A percentile compares a stretch with the other conserved stretches of the same genome.
phyloP scores from a whole-genome alignment of 2,888 invertebrate species.

The Aleiodes leptofemur region DNA sequence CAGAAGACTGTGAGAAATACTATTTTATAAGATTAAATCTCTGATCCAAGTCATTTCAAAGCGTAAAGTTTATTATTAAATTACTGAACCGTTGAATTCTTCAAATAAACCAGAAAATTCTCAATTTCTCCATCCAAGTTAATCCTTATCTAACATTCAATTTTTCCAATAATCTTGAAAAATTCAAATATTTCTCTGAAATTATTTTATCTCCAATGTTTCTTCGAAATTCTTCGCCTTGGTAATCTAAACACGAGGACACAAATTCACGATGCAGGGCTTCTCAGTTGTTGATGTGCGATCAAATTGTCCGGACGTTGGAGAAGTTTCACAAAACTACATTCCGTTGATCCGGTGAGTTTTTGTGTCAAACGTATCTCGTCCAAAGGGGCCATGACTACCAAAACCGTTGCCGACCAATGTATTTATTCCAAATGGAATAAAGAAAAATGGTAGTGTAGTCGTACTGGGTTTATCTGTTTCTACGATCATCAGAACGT shows the following conservation, averaged over 20 bases:
- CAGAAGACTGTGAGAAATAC: too few species aligned
- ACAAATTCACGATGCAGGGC: constrained; percentile 33
- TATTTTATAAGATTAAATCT: too few species aligned
- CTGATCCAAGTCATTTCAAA: too few species aligned
- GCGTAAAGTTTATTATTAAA: too few species aligned
- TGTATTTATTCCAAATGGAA: constrained; percentile 9
- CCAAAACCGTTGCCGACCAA: constrained; percentile 18
- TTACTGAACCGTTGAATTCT: too few species aligned
- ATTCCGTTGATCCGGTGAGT: constrained; percentile 65
- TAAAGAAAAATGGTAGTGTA: background rate
- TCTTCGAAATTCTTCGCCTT: constrained; percentile 17
- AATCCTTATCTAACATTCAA: too few species aligned
- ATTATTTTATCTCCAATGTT: constrained; percentile 25
- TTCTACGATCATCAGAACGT: background rate
- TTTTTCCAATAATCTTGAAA: too few species aligned
- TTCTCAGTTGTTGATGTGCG: constrained; percentile 48
- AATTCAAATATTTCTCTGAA: background rate
- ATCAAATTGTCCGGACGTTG: constrained; percentile 37
- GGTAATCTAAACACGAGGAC: constrained; percentile 19
- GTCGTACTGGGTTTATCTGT: constrained; percentile 8
- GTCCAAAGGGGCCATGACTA: constrained; percentile 9
- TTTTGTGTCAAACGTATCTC: constrained; percentile 55
- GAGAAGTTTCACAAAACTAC: constrained; percentile 56
- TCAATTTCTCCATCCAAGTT: too few species aligned
- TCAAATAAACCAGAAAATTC: too few species aligned